Percentiles rank a stretch among this genome's conserved stretches.
Conservation (phyloP, 2,888 invertebrate species). For the Plutella xylostella region DNA sequence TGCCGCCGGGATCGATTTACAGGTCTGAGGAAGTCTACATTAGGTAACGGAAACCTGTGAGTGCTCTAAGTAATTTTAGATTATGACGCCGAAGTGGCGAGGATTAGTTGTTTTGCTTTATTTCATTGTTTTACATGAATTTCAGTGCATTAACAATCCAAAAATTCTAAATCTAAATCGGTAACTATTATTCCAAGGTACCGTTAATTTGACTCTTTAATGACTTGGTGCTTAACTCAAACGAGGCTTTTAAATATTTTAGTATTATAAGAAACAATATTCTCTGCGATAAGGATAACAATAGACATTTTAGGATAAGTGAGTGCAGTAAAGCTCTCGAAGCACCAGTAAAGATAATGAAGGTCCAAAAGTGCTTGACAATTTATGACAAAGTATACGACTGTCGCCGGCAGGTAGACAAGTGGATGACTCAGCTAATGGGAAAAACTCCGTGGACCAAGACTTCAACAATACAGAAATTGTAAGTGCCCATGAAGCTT, state of each 20-base stretch:
- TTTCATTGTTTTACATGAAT: no score
- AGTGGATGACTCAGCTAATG: slow-evolving; percentile 21
- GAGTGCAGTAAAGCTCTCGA: slow-evolving; percentile 29
- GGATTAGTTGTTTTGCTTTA: no score
- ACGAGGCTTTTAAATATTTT: no score
- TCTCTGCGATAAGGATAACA: background rate
- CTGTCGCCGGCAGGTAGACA: slow-evolving; percentile 54
- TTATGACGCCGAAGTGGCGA: no score
- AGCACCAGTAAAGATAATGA: slow-evolving; percentile 56
- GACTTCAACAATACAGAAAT: no score
- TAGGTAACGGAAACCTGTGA: slow-evolving; percentile 52
- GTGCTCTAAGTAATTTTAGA: slow-evolving; percentile 46
- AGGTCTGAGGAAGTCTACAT: slow-evolving; percentile 55
- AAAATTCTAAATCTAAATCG: no score
- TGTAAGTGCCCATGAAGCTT: no score
- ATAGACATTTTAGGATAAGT: background rate
- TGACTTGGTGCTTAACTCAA: no score
- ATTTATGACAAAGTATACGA: slow-evolving; percentile 48
- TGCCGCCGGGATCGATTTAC: slow-evolving; percentile 51
- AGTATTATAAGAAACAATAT: background rate
- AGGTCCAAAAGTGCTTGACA: slow-evolving; percentile 45
- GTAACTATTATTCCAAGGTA: no score
- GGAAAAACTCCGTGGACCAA: no score
- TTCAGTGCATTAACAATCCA: no score
- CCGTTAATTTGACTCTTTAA: no score